Percentiles rank a stretch among this genome's conserved stretches.
These are phyloP conservation scores for Apamea sordens DNA, from an alignment of 2,888 invertebrate genomes.

Conservation along the genomic window DNA sequence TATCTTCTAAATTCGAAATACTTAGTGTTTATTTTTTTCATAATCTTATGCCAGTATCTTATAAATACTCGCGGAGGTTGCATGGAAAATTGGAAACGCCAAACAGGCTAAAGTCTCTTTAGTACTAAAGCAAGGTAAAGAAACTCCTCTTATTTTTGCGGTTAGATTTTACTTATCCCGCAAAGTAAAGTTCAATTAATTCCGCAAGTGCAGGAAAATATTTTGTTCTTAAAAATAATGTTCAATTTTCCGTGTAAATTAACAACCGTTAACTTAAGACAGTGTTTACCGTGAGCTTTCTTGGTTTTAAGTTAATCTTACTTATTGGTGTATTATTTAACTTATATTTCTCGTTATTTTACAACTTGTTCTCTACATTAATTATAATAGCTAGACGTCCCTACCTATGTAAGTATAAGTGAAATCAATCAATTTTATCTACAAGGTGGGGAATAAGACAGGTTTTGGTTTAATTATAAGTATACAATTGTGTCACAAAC, in stretches of 20 bases:
- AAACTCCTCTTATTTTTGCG: conserved; percentile 30
- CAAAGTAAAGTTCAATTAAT: conserved; percentile 46
- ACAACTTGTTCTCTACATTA: background rate
- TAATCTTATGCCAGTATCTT: background rate
- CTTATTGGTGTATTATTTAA: conserved; percentile 26
- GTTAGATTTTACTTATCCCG: conserved; percentile 24
- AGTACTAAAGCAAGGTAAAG: conserved; percentile 3
- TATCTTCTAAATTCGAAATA: background rate
- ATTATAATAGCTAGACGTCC: background rate
- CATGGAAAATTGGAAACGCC: background rate
- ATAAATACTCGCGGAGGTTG: background rate
- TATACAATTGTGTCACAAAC: background rate
- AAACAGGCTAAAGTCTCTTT: background rate
- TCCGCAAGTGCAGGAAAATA: conserved; percentile 37
- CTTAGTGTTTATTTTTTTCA: background rate
- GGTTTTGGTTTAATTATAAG: background rate
- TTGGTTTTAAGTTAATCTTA: conserved; percentile 31
- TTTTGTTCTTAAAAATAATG: conserved; percentile 48
- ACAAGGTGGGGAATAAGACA: background rate
- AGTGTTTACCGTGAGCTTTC: conserved; percentile 35
- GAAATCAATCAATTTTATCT: background rate
- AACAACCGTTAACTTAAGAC: conserved; percentile 51
- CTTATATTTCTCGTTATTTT: conserved; percentile 14
- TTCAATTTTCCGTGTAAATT: conserved; percentile 52
- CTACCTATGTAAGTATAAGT: background rate